These are phyloP conservation scores for Limonius californicus DNA, from an alignment of 1,140 invertebrate genomes.

Conservation along the genomic window DNA sequence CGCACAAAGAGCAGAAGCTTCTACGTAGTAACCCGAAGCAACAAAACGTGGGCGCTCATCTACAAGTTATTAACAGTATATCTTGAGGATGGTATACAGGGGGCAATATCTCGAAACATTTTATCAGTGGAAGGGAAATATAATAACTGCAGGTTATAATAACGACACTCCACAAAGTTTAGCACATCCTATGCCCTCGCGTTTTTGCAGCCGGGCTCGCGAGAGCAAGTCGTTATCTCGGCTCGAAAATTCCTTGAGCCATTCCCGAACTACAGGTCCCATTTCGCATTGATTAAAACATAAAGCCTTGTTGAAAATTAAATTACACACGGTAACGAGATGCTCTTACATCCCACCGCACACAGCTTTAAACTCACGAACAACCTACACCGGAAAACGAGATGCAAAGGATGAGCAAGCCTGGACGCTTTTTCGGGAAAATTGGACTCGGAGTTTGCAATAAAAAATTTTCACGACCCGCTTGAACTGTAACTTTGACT, in stretches of 20 bases:
- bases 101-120: too few relatives aligned
- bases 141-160: too few relatives aligned
- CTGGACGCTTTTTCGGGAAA: too few relatives aligned
- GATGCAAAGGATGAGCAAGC: too few relatives aligned
- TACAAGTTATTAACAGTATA: too few relatives aligned
- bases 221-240: slow-evolving; percentile 4
- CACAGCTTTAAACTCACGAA: neutral
- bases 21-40: too few relatives aligned
- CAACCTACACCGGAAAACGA: neutral
- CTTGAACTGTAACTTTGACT: neutral
- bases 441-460: too few relatives aligned
- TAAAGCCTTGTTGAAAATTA: slow-evolving; percentile 38
- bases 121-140: too few relatives aligned
- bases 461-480: neutral
- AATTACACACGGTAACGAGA: slow-evolving; percentile 32
- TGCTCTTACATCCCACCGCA: slow-evolving; percentile 19
- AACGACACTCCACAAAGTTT: too few relatives aligned
- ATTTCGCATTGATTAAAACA: slow-evolving; percentile 37
- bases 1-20: too few relatives aligned
- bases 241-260: slow-evolving; percentile 24
- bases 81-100: too few relatives aligned
- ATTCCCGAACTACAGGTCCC: slow-evolving; percentile 26
- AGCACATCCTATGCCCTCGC: neutral
- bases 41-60: too few relatives aligned
- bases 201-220: neutral